A percentile compares a stretch with the other conserved stretches of the same genome.
phyloP scores from a whole-genome alignment of 2,888 invertebrate genomes.

The Priocnemis perturbator region DNA sequence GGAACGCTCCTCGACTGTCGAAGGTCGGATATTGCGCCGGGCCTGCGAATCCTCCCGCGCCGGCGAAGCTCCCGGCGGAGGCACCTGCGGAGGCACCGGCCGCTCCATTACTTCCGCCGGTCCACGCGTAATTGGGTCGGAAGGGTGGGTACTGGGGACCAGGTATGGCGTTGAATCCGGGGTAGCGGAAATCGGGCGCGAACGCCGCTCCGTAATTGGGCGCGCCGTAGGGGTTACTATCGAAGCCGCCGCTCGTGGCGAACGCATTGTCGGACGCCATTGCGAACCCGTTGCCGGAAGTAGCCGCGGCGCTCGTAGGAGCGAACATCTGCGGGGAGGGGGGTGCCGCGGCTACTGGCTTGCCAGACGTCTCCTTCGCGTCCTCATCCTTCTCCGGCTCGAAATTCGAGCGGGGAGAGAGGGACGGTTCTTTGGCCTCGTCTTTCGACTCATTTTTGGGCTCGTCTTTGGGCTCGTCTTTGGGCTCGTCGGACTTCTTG shows the following conservation, averaged over 20 bases:
- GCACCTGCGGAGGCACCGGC: not conserved
- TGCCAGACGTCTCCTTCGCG: no score
- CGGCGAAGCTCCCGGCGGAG: constrained; percentile 33
- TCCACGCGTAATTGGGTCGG: constrained; percentile 13
- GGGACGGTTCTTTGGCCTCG: no score
- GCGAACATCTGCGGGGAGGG: no score
- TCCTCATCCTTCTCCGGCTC: no score
- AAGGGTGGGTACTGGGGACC: constrained; percentile 3
- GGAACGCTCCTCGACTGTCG: constrained; percentile 12
- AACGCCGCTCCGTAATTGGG: not conserved
- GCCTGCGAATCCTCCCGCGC: constrained; percentile 46
- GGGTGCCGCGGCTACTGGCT: no score
- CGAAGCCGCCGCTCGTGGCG: not conserved
- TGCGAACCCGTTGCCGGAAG: no score
- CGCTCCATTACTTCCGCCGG: constrained; percentile 1
- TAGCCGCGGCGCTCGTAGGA: no score
- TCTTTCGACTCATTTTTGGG: no score
- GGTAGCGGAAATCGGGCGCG: not conserved
- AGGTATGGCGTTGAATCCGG: constrained; percentile 16
- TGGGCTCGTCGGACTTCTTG: not conserved
- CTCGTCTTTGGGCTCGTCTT: no score
- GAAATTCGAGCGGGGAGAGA: no score
- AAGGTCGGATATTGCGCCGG: constrained; percentile 28
- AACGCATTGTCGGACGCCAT: not conserved
- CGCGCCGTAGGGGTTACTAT: not conserved